Base-by-base conservation (phyloP, 1,140 invertebrate species). In the Zaprionus kolodkinae region DNA sequence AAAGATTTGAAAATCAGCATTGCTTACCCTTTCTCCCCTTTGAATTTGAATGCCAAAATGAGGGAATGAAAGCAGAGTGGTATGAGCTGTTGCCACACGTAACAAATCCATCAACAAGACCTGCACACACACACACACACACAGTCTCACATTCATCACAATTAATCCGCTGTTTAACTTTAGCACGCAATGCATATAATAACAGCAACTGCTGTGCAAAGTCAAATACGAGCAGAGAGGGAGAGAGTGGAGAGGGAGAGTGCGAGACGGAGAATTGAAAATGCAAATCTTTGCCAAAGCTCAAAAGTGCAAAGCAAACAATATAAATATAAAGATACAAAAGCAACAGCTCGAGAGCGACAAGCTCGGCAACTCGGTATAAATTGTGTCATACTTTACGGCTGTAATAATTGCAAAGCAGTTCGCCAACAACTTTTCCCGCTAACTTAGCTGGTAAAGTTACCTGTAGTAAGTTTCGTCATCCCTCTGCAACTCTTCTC, bases 251-350 rank as follows among this genome's bases (percentile, higher is more conserved):
- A 30, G 27, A 30, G 27, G 4, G 27, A 30, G 27, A 30, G 27
- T 2, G 27, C 1, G 27, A 30, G 27, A 4, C 0, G 6, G 27
- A 6, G 78, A 89, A 88, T 88, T 88, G 85, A 89, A 89, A 87
- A 88, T 88, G 84, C 73, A 87, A 87, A 87, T 87, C 84, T 88
- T 80, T 78, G 77, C 70, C 67, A 87, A 73, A 80, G 80, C 84
- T 84, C 84, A 80, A 87, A 87, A 87, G 77, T 87, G 84, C 80
- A 89, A 84, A 84, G 87, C 61, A 89, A 84, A 88, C 81, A 88
- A 76, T 67, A 72, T 67, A 73, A 76, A 76, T 72, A 72, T 61
- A 48, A 63, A 52, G 55, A 30, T 56, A 66, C 36, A 66, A 57
- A 30, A 56, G 67, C 57, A 61, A 30, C 66, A 68, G 33, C 33